Conservation (phyloP, 2,797 vertebrate genomes). For the Lutjanus argentimaculatus region DNA sequence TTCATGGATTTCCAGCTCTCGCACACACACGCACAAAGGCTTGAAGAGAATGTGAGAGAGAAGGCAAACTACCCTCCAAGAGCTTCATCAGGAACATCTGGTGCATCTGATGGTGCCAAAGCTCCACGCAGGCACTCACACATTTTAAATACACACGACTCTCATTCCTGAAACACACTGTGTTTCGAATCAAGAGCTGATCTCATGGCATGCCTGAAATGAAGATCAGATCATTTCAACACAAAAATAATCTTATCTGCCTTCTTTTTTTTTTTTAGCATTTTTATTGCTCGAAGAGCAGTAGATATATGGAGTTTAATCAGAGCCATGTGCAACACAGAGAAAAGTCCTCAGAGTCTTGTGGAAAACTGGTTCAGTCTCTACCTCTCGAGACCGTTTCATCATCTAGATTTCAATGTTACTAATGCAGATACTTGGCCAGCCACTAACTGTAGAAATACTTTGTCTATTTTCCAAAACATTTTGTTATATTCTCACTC, state of each 20-base stretch:
- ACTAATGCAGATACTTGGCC: background rate
- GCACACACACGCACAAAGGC: slow-evolving; percentile 24
- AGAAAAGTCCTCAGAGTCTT: slow-evolving; percentile 4
- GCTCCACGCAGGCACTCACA: slow-evolving; percentile 78
- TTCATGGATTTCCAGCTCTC: slow-evolving; percentile 21
- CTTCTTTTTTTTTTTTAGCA: background rate
- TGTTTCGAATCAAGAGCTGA: slow-evolving; percentile 49
- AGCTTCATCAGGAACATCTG: slow-evolving; percentile 85
- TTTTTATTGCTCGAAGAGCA: slow-evolving; percentile 29
- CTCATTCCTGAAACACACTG: slow-evolving; percentile 57
- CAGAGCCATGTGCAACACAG: slow-evolving; percentile 31
- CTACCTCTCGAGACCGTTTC: background rate
- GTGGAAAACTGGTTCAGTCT: background rate
- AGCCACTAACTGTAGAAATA: background rate
- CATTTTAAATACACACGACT: slow-evolving; percentile 46
- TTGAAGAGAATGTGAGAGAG: slow-evolving; percentile 58
- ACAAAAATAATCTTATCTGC: slow-evolving; percentile 24
- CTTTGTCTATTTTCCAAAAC: background rate
- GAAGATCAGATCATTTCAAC: slow-evolving; percentile 43
- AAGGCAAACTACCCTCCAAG: slow-evolving; percentile 77
- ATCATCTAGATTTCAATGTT: slow-evolving; percentile 13
- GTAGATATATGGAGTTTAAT: slow-evolving; percentile 47
- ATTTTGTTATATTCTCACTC: background rate
- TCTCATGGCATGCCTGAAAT: slow-evolving; percentile 33
- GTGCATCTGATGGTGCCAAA: slow-evolving; percentile 76